phyloP scores from a whole-genome alignment of 2,888 invertebrate genomes.

The Tyria jacobaeae region DNA sequence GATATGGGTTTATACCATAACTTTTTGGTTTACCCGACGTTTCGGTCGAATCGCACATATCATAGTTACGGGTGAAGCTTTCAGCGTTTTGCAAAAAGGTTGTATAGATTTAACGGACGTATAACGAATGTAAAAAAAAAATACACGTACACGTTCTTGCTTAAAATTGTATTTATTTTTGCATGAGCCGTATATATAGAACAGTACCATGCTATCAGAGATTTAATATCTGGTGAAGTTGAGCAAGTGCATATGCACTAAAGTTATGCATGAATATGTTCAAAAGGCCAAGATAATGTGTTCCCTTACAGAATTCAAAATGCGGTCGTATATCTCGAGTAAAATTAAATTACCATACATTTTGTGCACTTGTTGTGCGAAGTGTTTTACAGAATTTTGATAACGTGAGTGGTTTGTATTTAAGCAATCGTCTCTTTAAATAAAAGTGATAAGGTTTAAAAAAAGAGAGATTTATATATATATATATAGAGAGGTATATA shows the following conservation, averaged over 20 bases:
- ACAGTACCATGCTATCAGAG: not conserved
- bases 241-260: slow-evolving; percentile 12
- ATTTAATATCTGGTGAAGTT: slow-evolving; percentile 8
- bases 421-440: not conserved
- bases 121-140: too few relatives aligned
- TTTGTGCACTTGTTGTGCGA: slow-evolving; percentile 18
- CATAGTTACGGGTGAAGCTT: too few relatives aligned
- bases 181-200: not conserved
- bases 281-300: slow-evolving; percentile 21
- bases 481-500: too few relatives aligned
- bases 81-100: too few relatives aligned
- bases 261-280: slow-evolving; percentile 31
- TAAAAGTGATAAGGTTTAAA: not conserved
- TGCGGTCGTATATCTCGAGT: slow-evolving; percentile 14
- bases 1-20: too few relatives aligned
- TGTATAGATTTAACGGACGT: too few relatives aligned
- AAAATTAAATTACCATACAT: slow-evolving; percentile 23
- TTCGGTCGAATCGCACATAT: too few relatives aligned
- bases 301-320: slow-evolving; percentile 23
- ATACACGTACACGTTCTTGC: too few relatives aligned
- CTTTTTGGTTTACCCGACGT: too few relatives aligned
- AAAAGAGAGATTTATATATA: too few relatives aligned
- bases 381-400: slow-evolving; percentile 19
- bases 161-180: not conserved
- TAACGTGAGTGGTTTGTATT: slow-evolving; percentile 6